Base-by-base conservation (phyloP, 2,113 vertebrate genomes). In the Dipodomys spectabilis region DNA sequence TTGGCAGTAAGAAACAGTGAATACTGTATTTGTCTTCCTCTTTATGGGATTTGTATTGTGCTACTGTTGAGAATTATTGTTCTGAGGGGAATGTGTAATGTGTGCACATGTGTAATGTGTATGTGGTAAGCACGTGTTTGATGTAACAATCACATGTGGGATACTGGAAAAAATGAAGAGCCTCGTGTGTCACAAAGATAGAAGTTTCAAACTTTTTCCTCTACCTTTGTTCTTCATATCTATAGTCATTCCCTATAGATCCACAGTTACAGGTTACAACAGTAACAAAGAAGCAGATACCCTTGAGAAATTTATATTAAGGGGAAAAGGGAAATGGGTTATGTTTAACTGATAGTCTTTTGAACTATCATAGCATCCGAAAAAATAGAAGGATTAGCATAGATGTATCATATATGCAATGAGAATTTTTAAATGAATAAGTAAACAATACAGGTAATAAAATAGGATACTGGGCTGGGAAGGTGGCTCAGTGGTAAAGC, bases 361-460 rank as follows among this genome's bases (percentile, higher is more conserved):
- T 72, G 80, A 62, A 4, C 8, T 91, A 6, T 69, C 44, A 30
- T 15, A 64, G 18, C 3, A 68, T 19, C 60, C 75, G 16, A 23
- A n/a, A 65, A 6, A 7, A 2, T 72, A n/a, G 19, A 60, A 13
- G 22, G 22, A 45, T 35, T 32, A 25, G 72, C 30, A 65, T 32
- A 62, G 22, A 71, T 30, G 35, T 30, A 53, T 10, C 3, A 91
- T 65, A 4, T 18, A 20, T 77, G 57, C 1, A 86, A 72, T 20
- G 30, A 49, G 35, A 0, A 89, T 86, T 90, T 93, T 77, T 85
- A 73, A 90, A 53, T 95, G n/a, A 75, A 39, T 78, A 62, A 82
- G 19, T 60, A 89, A 79, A 72, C 60, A 79, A 69, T 15, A 0
- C 15, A 86, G 18, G 8, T 0, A 64, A 92, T 19, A 91, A 64